phyloP scores from a whole-genome alignment of 2,113 vertebrate genomes.

The Psittacara wagleri region DNA sequence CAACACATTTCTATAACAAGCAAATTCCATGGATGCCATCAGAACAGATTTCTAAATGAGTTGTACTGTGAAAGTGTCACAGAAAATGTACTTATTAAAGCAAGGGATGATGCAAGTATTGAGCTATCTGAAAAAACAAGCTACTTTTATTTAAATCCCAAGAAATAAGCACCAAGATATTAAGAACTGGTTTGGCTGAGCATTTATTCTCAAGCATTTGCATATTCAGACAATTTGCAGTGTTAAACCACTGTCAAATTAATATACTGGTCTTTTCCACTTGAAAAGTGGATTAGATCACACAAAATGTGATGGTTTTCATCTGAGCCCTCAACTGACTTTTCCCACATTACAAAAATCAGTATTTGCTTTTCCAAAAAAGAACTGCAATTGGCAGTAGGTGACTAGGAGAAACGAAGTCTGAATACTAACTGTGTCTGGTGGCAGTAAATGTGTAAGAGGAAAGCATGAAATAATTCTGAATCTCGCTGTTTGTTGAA shows the following conservation, averaged over 20 bases:
- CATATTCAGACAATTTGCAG: conserved; percentile 5
- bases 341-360: conserved; percentile 1
- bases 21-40: conserved; percentile 7
- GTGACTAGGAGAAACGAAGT: background rate
- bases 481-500: background rate
- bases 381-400: background rate
- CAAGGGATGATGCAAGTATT: background rate
- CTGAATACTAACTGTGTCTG: background rate
- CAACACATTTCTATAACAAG: conserved; percentile 25
- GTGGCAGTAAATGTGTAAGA: background rate
- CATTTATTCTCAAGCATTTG: background rate
- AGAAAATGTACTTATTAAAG: conserved; percentile 26
- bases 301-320: background rate
- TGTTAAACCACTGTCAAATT: conserved; percentile 2
- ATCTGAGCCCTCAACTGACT: background rate
- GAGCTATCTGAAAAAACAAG: background rate
- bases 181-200: background rate
- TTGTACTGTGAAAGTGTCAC: background rate
- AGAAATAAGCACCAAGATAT: background rate
- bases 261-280: background rate
- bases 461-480: background rate
- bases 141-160: background rate
- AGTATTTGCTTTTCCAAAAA: conserved; percentile 23
- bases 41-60: conserved; percentile 36
- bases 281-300: background rate